Base-by-base conservation (phyloP, 2,113 vertebrate species). In the cattle (Bos taurus) region DNA sequence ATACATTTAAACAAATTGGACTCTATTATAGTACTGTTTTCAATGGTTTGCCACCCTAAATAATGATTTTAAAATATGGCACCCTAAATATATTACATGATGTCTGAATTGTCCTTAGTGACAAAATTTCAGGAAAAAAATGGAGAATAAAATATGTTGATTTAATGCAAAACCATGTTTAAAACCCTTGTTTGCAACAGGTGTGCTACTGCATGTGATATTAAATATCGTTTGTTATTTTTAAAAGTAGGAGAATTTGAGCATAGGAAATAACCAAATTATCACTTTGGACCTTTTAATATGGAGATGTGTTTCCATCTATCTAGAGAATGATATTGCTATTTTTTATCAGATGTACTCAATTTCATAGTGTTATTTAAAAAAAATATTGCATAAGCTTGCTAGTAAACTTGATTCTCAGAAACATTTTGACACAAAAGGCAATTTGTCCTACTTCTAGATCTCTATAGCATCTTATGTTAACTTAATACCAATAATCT, bases 401-500 rank as follows among this genome's bases (percentile, higher is more conserved):
- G 83, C 10, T 48, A 77, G 50, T 71, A 67, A 74, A 94, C 16
- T 7, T 21, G 43, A 9, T 64, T 14, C 48, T 88, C 40, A 78
- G 48, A 89, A 11, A 59, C 28, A 89, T 93, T 92, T 96, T 84
- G 71, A 13, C 50, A 91, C 10, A 95, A 67, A 91, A 86, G 13
- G 1, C 19, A 88, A 84, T 19, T 64, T 86, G 7, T 89, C 84
- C 8, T 5, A 85, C 3, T 4, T 94, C 48, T 85, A 19, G 16
- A 26, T 54, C 1, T 16, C 3, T 36, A 1, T 43, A 28, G 78
- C n/a, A 60, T 77, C 17, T 85, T 89, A 50, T 21, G 46, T 15
- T 90, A 94, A 86, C 9, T 16, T 97, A 95, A 30, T 67, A 50
- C 21, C 95, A 36, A 96, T 94, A 97, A 97, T 36, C 93, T 92